These are phyloP conservation scores for Dasyurus viverrinus DNA, from an alignment of 2,113 vertebrate genomes.

Conservation along the genomic window DNA sequence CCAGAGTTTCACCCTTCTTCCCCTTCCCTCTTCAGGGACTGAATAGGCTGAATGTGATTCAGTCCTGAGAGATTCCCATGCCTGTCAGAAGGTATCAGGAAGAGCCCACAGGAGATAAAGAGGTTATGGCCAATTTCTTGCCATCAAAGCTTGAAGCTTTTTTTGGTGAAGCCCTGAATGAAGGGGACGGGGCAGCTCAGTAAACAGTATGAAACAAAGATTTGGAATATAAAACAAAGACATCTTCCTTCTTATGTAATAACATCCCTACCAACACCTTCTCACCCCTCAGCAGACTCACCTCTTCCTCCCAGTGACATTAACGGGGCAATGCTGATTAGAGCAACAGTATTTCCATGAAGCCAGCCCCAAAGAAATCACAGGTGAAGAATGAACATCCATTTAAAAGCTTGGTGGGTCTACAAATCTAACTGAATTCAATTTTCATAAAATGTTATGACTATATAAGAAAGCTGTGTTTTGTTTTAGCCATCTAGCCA, in stretches of 20 bases:
- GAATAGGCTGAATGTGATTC: slow-evolving; percentile 74
- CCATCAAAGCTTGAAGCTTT: slow-evolving; percentile 80
- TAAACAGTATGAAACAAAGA: slow-evolving; percentile 80
- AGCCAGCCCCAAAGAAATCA: slow-evolving; percentile 11
- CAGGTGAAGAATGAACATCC: not conserved
- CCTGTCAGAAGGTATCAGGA: slow-evolving; percentile 78
- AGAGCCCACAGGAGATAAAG: slow-evolving; percentile 81
- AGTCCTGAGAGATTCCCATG: slow-evolving; percentile 80
- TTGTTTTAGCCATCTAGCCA: not conserved
- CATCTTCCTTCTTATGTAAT: no score
- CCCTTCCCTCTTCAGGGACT: slow-evolving; percentile 41
- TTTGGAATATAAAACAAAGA: slow-evolving; percentile 63
- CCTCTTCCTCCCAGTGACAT: not conserved
- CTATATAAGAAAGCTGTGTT: not conserved
- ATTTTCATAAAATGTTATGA: not conserved
- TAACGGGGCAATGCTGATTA: not conserved
- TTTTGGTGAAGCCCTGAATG: slow-evolving; percentile 80
- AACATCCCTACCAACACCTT: not conserved
- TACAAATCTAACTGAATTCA: not conserved
- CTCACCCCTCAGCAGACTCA: not conserved
- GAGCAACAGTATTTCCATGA: not conserved
- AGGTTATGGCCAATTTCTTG: slow-evolving; percentile 82
- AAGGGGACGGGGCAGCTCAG: slow-evolving; percentile 72
- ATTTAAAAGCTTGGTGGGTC: not conserved
- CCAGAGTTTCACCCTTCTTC: slow-evolving; percentile 56